These are phyloP conservation scores for Taeniopygia guttata DNA, from an alignment of 2,797 vertebrate genomes.

Conservation along the genomic window DNA sequence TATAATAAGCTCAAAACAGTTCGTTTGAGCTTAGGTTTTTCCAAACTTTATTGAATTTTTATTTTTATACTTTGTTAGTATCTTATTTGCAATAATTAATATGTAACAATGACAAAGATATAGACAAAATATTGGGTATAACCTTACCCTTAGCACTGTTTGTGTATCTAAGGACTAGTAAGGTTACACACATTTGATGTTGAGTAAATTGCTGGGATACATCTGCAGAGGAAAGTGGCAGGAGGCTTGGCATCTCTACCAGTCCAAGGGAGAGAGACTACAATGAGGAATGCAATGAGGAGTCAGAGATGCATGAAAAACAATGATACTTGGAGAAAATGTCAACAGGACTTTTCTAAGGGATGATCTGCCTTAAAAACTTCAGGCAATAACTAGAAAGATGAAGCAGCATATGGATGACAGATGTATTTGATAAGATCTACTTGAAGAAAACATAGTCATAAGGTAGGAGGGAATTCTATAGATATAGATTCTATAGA, in stretches of 20 bases:
- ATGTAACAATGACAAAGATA: background rate
- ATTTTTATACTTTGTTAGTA: background rate
- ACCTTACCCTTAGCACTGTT: background rate
- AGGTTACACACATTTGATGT: background rate
- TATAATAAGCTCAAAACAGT: background rate
- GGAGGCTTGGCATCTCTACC: background rate
- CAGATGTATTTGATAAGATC: background rate
- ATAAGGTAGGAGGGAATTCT: background rate
- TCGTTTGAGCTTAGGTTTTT: background rate
- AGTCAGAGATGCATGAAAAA: background rate
- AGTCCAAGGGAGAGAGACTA: background rate
- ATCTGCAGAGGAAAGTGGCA: background rate
- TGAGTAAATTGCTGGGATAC: background rate
- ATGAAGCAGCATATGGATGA: background rate
- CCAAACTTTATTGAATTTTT: background rate
- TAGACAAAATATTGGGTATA: background rate
- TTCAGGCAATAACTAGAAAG: background rate
- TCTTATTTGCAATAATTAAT: background rate
- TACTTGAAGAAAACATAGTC: background rate
- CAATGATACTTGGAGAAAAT: fast-evolving
- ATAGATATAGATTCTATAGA: background rate
- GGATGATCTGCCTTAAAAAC: background rate
- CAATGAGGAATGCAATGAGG: background rate
- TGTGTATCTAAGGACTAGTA: background rate
- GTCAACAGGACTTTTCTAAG: background rate